Evolutionary conservation across 2,797 vertebrate species (phyloP), one percentile per base, ranked within the genome.

Genomic region (Catharus ustulatus): DNA sequence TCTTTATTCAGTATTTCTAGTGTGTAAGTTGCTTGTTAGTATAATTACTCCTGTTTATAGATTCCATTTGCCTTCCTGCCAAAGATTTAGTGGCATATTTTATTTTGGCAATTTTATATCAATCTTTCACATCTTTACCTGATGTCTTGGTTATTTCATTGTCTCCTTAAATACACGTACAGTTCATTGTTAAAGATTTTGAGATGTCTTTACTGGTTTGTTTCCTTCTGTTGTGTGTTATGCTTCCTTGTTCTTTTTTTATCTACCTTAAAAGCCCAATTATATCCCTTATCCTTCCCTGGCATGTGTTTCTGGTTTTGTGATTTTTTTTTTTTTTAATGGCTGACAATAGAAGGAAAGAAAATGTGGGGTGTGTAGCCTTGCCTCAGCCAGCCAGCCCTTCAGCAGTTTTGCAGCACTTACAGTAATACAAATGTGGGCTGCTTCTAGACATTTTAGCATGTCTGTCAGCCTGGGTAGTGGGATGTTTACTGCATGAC

Each of bases 321-420:
- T 89, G 54, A 54, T 48, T 80, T 81, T 91, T 76, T 57, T 72
- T 45, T 45, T 81, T 48, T 40, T 71, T 15, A 81, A 73, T 58
- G 52, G 34, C 59, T 93, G 58, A 96, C 92, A 96, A 95, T 88
- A 82, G 94, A 87, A 97, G 93, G 95, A 96, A 96, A 96, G 93
- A 94, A 94, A 93, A 84, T 43, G 30, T 13, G 76, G 51, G 82
- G 72, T 0, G n/a, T 89, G 80, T 76, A 91, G 40, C 63, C 42
- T 82, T 23, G 26, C 67, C 59, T 84, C 62, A 69, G 40, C 71
- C 87, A 69, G 55, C 69, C 52, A 84, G 59, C 34, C 79, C 76
- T 82, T 75, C 71, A 59, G 62, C 61, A 72, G 61, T 89, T 92
- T 22, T 49, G 59, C 55, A 72, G 76, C 34, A 34, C 27, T 88